Evolutionary conservation across 2,113 vertebrate species (phyloP).

Genomic region (Sprattus sprattus): DNA sequence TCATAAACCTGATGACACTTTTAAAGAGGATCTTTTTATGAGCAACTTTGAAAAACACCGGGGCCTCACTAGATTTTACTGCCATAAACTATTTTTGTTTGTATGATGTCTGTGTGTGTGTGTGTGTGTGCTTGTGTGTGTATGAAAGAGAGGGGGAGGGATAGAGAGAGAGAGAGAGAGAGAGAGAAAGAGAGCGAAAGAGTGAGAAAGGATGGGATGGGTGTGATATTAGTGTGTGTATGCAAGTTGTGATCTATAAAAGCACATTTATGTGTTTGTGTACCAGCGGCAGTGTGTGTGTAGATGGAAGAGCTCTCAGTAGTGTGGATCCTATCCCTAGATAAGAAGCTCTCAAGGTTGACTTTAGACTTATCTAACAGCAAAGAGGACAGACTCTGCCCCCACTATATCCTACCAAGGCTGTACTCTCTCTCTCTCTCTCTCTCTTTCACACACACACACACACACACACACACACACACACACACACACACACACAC

Average conservation of each 20-base stretch:
- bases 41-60: neutral
- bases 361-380: neutral
- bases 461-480: neutral
- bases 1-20: constrained; percentile 4
- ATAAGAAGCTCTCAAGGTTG: neutral
- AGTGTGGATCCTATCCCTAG: neutral
- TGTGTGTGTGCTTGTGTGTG: neutral
- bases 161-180: too few species aligned
- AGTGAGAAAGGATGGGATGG: neutral
- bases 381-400: neutral
- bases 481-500: neutral
- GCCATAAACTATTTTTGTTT: neutral
- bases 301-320: neutral
- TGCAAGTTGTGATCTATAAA: too few species aligned
- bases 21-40: neutral
- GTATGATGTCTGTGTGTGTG: neutral
- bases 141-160: too few species aligned
- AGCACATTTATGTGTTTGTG: neutral
- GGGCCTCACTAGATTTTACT: neutral
- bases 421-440: too few species aligned
- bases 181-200: too few species aligned
- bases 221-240: neutral
- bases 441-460: neutral
- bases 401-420: neutral
- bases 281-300: neutral